These are phyloP conservation scores for Linnaemya vulpina DNA, from an alignment of 2,888 invertebrate genomes.

Conservation along the genomic window DNA sequence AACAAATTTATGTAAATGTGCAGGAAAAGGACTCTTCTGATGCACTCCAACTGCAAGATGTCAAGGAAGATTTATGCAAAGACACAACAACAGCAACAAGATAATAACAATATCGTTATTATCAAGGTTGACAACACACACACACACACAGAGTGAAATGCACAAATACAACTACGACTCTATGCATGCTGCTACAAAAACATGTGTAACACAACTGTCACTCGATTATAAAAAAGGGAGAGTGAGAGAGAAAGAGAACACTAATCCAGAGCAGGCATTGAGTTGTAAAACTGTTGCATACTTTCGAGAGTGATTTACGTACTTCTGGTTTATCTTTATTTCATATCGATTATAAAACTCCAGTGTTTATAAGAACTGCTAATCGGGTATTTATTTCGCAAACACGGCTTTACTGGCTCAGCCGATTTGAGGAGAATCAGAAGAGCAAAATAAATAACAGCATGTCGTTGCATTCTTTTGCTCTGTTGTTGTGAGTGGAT, in stretches of 20 bases:
- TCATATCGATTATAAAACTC: too few species aligned
- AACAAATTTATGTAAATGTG: background rate
- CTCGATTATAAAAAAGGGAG: background rate
- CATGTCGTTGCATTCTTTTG: too few species aligned
- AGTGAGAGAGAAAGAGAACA: background rate
- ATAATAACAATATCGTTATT: slow-evolving; percentile 64
- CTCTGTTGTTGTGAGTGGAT: too few species aligned
- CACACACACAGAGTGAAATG: slow-evolving; percentile 27
- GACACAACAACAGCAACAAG: slow-evolving; percentile 10
- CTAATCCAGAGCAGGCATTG: background rate
- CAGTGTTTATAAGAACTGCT: too few species aligned
- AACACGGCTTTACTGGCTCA: too few species aligned
- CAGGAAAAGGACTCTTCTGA: background rate
- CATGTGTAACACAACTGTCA: background rate
- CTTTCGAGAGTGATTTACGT: slow-evolving; percentile 28
- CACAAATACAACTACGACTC: background rate
- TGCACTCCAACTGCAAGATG: slow-evolving; percentile 5
- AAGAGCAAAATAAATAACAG: too few species aligned
- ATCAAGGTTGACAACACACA: slow-evolving; percentile 67
- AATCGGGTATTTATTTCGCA: too few species aligned
- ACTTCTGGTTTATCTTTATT: background rate
- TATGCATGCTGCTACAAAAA: background rate
- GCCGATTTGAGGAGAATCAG: too few species aligned
- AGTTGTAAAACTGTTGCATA: slow-evolving; percentile 49
- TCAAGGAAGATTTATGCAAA: slow-evolving; percentile 16